Percentiles rank a stretch among this genome's conserved stretches.
phyloP scores from a whole-genome alignment of 2,113 vertebrate genomes.

The Marmota flaviventris region DNA sequence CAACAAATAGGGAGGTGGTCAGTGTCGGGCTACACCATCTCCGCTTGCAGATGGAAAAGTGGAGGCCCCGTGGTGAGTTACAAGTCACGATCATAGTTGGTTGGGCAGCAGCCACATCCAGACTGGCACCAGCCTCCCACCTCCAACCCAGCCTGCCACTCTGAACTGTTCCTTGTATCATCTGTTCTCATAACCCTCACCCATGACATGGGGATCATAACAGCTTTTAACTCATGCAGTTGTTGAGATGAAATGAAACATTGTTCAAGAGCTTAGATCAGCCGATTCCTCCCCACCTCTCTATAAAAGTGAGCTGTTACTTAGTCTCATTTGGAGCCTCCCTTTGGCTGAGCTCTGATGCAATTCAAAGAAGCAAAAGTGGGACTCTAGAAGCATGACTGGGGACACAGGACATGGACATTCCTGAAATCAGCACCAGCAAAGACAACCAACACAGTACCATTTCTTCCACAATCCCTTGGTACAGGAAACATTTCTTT shows the following conservation, averaged over 20 bases:
- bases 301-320: not conserved
- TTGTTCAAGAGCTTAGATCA: not conserved
- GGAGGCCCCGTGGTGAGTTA: no score
- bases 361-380: not conserved
- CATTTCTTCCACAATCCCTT: fast-evolving
- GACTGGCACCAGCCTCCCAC: not conserved
- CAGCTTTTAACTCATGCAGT: not conserved
- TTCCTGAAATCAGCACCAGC: not conserved
- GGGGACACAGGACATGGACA: no score
- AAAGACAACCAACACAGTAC: fast-evolving
- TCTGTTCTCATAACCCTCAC: not conserved
- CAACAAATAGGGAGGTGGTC: not conserved
- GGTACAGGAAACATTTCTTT: not conserved
- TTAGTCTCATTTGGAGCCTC: not conserved
- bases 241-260: not conserved
- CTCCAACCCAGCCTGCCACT: not conserved
- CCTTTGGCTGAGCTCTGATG: not conserved
- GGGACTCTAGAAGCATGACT: no score
- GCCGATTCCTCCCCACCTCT: not conserved
- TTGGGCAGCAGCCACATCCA: not conserved
- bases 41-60: not conserved
- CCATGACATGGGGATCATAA: not conserved
- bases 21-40: not conserved
- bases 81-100: not conserved
- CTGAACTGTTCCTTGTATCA: not conserved